phyloP scores from a whole-genome alignment of 2,797 vertebrate species.

The Malacoctenus gilli region DNA sequence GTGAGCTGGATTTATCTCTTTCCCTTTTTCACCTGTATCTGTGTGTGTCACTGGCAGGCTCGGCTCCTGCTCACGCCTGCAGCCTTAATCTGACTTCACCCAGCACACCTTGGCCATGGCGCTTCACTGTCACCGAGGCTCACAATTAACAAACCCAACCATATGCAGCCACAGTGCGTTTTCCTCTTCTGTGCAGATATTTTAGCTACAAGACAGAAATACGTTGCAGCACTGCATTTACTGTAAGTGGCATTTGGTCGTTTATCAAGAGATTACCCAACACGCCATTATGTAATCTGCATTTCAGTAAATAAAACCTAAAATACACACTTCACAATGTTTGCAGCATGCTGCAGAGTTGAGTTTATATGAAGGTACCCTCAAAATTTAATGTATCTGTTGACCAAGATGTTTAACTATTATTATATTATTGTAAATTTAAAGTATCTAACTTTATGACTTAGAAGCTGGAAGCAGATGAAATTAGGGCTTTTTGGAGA shows the following conservation, averaged over 20 bases:
- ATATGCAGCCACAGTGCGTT: constrained; percentile 19
- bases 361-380: not conserved
- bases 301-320: constrained; percentile 21
- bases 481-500: too few species aligned
- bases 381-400: not conserved
- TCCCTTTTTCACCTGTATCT: constrained; percentile 35
- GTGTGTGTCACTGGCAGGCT: constrained; percentile 37
- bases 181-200: constrained; percentile 6
- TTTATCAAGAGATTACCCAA: constrained; percentile 38
- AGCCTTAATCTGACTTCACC: constrained; percentile 60
- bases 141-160: constrained; percentile 42
- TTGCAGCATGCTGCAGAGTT: not conserved
- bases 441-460: too few species aligned
- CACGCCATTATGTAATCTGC: constrained; percentile 45
- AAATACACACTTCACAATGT: constrained; percentile 7
- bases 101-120: constrained; percentile 28
- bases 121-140: constrained; percentile 27
- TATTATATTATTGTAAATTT: too few species aligned
- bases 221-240: constrained; percentile 1
- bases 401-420: not conserved
- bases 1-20: constrained; percentile 62
- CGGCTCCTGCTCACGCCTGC: constrained; percentile 59
- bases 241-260: constrained; percentile 10
- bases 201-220: constrained; percentile 17
- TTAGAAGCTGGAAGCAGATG: too few species aligned